Base-by-base conservation (phyloP, 2,113 vertebrate genomes). In the Arothron firmamentum region DNA sequence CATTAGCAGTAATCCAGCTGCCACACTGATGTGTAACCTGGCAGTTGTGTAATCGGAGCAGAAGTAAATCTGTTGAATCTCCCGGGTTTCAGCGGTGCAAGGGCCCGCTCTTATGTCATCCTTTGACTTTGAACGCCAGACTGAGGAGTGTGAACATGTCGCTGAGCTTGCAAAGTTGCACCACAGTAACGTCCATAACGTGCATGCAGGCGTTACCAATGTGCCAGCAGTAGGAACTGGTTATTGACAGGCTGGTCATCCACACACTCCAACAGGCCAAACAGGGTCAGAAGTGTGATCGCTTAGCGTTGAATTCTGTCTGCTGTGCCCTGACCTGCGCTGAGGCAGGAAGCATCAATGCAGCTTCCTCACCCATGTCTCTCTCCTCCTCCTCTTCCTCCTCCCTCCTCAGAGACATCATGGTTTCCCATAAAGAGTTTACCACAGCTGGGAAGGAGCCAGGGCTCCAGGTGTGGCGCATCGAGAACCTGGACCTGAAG, bases 401-500 rank as follows among this genome's bases (percentile, higher is more conserved):
- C 2, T 25, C 52, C 19, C 34, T 41, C 42, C 11, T 61, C 74
- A 79, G 80, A 77, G 80, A 63, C 80, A 81, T 59, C 82, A 92
- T 92, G 92, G 90, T 90, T 78, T 77, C 59, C 77, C 91, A 92
- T 75, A 88, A 88, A 81, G 92, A 92, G 77, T 92, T 92, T 61
- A 56, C 41, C 42, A 56, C 17, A 23, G 90, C 89, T 0, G 92
- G 92, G 53, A 91, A 91, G 75, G 9, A 69, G 52, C 65, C 88
- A 0, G 92, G 91, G 3, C 83, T 92, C 65, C 83, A 89, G 84
- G 71, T 92, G 18, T 92, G 92, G 92, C 88, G 92, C 7, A 92
- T 92, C 0, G 92, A 92, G 80, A 91, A 73, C 71, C 6, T 92
- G 88, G 91, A 92, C 66, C 83, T 92, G 47, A 91, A 90, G 51